These are phyloP conservation scores for Balaenoptera acutorostrata DNA, from an alignment of 2,113 vertebrate species.

Conservation along the genomic window DNA sequence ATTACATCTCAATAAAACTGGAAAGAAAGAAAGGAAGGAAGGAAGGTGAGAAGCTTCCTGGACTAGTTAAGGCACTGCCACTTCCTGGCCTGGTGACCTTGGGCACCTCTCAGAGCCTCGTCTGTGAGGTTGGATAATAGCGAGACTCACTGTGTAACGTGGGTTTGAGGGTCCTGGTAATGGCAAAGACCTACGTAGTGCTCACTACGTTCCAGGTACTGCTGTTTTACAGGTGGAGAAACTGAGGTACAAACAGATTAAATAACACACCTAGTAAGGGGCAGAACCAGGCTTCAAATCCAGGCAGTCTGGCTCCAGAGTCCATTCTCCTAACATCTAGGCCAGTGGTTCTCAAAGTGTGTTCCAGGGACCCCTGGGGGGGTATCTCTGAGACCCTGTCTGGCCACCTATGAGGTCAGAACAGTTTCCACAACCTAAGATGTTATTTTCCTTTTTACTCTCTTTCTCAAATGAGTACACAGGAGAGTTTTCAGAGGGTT, in stretches of 20 bases:
- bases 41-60: not conserved
- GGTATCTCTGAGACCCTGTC: not conserved
- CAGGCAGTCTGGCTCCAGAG: not conserved
- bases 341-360: not conserved
- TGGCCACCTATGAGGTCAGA: not conserved
- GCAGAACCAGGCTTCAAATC: not conserved
- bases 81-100: not conserved
- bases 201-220: rapidly evolving
- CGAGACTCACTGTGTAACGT: rapidly evolving
- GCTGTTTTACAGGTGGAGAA: not conserved
- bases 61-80: not conserved
- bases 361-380: not conserved
- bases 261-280: not conserved
- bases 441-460: not conserved
- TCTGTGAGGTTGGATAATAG: not conserved
- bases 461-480: not conserved
- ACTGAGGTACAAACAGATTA: not conserved
- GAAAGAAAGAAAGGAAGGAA: not conserved
- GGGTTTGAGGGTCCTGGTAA: not conserved
- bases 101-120: not conserved
- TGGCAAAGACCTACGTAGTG: rapidly evolving
- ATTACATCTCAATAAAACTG: not conserved
- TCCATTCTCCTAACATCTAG: not conserved
- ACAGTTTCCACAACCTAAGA: not conserved
- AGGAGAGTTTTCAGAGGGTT: not conserved